A percentile compares a stretch with the other conserved stretches of the same genome.
Conservation (phyloP, 2,888 invertebrate genomes). For the Platynereis dumerilii region DNA sequence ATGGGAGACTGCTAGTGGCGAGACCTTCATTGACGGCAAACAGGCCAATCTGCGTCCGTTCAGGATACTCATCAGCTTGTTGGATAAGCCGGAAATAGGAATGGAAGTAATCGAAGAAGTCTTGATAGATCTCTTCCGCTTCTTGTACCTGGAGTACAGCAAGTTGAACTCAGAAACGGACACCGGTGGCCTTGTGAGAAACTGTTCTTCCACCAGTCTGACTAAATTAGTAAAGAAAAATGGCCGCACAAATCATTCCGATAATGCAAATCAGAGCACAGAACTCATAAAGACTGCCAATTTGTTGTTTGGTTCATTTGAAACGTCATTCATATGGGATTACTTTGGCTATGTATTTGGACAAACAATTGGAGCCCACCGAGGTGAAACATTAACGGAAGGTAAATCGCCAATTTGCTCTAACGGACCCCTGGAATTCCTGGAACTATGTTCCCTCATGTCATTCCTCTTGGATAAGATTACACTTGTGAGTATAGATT, state of each 20-base stretch:
- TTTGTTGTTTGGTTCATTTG: conserved; percentile 80
- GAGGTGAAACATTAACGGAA: too few species aligned
- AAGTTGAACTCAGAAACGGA: conserved; percentile 4
- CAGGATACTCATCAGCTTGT: conserved; percentile 79
- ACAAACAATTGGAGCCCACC: background rate
- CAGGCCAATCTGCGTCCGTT: conserved; percentile 61
- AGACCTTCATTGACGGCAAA: conserved; percentile 20
- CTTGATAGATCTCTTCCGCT: conserved; percentile 72
- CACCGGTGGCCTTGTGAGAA: background rate
- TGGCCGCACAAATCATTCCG: conserved; percentile 8
- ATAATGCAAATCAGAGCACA: conserved; percentile 18
- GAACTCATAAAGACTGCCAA: conserved; percentile 85
- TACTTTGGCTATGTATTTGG: conserved; percentile 69
- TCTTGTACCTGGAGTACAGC: conserved; percentile 49
- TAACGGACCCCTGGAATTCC: conserved; percentile 44
- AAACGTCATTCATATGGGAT: conserved; percentile 86
- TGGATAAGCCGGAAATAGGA: conserved; percentile 88
- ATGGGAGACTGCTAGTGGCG: background rate
- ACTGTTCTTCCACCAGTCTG: background rate
- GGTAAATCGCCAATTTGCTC: too few species aligned
- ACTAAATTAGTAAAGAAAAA: background rate
- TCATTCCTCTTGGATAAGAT: conserved; percentile 75
- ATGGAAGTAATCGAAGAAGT: conserved; percentile 59
- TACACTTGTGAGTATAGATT: conserved; percentile 66
- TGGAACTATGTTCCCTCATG: conserved; percentile 76